Evolutionary conservation across 1,140 invertebrate species (phyloP), one percentile per base, ranked within the genome.

Genomic region (Drosophila ogumai): DNA sequence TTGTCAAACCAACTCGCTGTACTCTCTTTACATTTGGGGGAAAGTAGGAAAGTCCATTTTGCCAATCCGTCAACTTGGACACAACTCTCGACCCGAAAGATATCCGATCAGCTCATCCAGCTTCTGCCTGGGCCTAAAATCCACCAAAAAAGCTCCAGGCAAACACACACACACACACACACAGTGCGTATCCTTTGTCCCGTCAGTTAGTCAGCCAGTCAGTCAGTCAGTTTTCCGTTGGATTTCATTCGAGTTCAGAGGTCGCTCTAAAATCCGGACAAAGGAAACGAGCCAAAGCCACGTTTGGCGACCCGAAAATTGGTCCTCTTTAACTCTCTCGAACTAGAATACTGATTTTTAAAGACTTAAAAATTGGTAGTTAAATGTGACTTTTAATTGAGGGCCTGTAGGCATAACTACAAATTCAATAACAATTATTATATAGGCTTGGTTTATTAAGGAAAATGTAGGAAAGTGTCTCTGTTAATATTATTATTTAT

Each of bases 1-100:
- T 75, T 71, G 65, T 61, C 56, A 4, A 60, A 41, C 22, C 15
- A 36, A 31, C n/a, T 8, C 17, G 22, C 25, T 28, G 6, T 8
- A 5, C n/a, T 8, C 17, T 50, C 28, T 25, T 15, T 31, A 3
- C 17, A 31, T 15, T n/a, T 6, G 25, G 17, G 22, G 36, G 36
- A 47, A 43, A 43, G 28, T 17, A 12, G 22, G 10, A 46, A 54
- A 40, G 47, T 49, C 40, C 32, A 52, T 41, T 41, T 58, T 41
- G 61, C 54, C 61, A 76, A 76, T 67, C 47, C 50, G 54, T 66
- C 73, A 46, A 50, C 49, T 60, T 40, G 56, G 19, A 55, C 34
- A 55, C 52, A 55, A 36, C 64, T 46, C 64, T 28, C 19, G 19
- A 13, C 22, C 66, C 36, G 9, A 32, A 46, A 49, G 55, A 36